A percentile compares a stretch with the other conserved stretches of the same genome.
Evolutionary conservation across 2,113 vertebrate genomes (phyloP).

Genomic region (Gobio gobio): DNA sequence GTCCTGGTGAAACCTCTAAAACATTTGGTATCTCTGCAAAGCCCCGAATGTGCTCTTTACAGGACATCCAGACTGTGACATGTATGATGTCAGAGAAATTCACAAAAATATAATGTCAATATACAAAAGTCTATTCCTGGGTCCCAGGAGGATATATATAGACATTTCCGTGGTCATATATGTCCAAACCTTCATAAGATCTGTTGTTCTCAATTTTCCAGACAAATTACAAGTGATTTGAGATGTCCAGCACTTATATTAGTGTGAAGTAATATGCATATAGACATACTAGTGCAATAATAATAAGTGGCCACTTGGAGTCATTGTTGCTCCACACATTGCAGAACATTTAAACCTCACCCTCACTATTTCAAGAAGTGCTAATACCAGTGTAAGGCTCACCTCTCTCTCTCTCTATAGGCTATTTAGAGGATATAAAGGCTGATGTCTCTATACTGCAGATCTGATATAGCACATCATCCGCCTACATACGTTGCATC

Average conservation of each 20-base stretch:
- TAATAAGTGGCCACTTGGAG: constrained; percentile 32
- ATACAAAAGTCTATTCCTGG: too few species aligned
- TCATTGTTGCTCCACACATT: not conserved
- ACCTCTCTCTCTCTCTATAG: too few species aligned
- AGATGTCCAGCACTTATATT: not conserved
- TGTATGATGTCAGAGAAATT: too few species aligned
- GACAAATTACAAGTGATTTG: not conserved
- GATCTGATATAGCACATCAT: not conserved
- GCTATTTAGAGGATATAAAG: not conserved
- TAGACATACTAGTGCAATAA: constrained; percentile 1
- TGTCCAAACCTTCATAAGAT: not conserved
- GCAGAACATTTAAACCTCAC: not conserved
- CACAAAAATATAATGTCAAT: too few species aligned
- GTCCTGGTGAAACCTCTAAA: too few species aligned
- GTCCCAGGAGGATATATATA: not conserved
- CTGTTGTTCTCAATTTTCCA: not conserved
- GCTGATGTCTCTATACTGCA: not conserved
- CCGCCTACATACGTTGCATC: too few species aligned
- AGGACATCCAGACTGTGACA: too few species aligned
- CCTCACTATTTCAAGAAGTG: not conserved
- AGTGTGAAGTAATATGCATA: not conserved
- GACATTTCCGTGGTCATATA: not conserved
- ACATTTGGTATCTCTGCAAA: too few species aligned
- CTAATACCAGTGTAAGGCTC: not conserved
- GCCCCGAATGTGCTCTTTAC: too few species aligned